Evolutionary conservation across 2,797 vertebrate species (phyloP).

Genomic region (Spea hammondii): DNA sequence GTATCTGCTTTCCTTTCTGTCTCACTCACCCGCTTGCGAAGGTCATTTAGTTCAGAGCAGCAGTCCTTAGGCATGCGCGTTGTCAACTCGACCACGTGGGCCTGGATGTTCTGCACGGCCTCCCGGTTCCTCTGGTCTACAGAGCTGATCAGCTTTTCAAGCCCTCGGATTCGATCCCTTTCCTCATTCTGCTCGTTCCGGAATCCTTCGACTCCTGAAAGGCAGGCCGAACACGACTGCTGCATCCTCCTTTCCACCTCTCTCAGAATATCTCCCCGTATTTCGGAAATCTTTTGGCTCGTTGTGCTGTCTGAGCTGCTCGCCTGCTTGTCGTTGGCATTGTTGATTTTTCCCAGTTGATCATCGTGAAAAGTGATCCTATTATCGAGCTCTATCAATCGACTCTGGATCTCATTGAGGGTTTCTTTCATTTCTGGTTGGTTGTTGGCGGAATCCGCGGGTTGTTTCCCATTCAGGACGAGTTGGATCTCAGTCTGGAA

Average conservation of each 20-base stretch:
- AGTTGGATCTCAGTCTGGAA: constrained; percentile 66
- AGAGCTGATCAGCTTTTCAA: constrained; percentile 82
- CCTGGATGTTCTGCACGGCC: constrained; percentile 68
- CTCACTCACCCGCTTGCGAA: constrained; percentile 68
- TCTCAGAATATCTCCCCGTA: constrained; percentile 69
- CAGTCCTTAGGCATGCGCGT: constrained; percentile 62
- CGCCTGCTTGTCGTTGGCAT: constrained; percentile 64
- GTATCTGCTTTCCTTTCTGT: constrained; percentile 72
- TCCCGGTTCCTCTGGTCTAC: constrained; percentile 78
- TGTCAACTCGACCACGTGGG: constrained; percentile 62
- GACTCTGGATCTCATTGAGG: constrained; percentile 81
- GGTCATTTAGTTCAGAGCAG: constrained; percentile 65
- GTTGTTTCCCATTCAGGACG: constrained; percentile 66
- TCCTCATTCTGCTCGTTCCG: constrained; percentile 79
- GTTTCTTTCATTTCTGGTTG: constrained; percentile 84
- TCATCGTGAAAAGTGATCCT: constrained; percentile 80
- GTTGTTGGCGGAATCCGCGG: constrained; percentile 77
- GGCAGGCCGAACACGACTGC: constrained; percentile 80
- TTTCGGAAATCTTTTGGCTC: constrained; percentile 56
- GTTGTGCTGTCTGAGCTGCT: constrained; percentile 11
- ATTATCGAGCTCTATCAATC: constrained; percentile 84
- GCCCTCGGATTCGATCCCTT: constrained; percentile 73
- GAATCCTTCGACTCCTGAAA: constrained; percentile 76
- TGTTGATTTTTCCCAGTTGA: constrained; percentile 77
- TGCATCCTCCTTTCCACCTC: constrained; percentile 80